Percentiles rank a stretch among this genome's conserved stretches.
These are phyloP conservation scores for Diorhabda elongata DNA, from an alignment of 1,140 invertebrate genomes.

Conservation along the genomic window DNA sequence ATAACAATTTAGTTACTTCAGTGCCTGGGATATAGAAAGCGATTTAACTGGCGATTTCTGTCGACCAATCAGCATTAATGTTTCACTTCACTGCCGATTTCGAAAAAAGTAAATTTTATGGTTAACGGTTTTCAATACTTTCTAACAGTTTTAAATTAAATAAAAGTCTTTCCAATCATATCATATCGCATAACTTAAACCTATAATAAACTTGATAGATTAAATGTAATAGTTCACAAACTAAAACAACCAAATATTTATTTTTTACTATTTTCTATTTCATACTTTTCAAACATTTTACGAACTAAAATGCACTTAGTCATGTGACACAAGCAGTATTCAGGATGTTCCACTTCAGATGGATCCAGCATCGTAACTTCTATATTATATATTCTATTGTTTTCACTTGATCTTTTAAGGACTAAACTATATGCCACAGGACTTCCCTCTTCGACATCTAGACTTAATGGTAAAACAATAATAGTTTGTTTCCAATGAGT, in stretches of 20 bases:
- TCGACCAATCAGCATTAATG: too few relatives aligned
- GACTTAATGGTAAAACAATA: constrained; percentile 63
- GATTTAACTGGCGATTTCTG: too few relatives aligned
- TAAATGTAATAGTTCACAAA: not conserved
- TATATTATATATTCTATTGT: constrained; percentile 61
- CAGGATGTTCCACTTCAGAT: constrained; percentile 64
- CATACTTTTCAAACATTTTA: constrained; percentile 54
- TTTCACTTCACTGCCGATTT: too few relatives aligned
- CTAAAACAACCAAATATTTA: not conserved
- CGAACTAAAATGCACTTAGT: constrained; percentile 74
- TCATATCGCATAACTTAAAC: too few relatives aligned
- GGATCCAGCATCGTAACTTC: constrained; percentile 67
- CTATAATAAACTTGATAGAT: too few relatives aligned
- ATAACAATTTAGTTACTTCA: too few relatives aligned
- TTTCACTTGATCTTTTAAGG: constrained; percentile 52
- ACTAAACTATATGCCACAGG: constrained; percentile 65
- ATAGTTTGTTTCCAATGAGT: constrained; percentile 99
- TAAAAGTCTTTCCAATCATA: too few relatives aligned
- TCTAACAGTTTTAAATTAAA: too few relatives aligned
- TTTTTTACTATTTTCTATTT: constrained; percentile 29
- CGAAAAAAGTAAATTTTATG: too few relatives aligned
- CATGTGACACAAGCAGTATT: constrained; percentile 71
- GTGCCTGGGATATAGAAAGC: too few relatives aligned
- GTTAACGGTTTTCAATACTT: too few relatives aligned
- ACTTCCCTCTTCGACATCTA: constrained; percentile 53